These are phyloP conservation scores for Tupaia tana DNA, from an alignment of 2,113 vertebrate genomes.

Conservation along the genomic window DNA sequence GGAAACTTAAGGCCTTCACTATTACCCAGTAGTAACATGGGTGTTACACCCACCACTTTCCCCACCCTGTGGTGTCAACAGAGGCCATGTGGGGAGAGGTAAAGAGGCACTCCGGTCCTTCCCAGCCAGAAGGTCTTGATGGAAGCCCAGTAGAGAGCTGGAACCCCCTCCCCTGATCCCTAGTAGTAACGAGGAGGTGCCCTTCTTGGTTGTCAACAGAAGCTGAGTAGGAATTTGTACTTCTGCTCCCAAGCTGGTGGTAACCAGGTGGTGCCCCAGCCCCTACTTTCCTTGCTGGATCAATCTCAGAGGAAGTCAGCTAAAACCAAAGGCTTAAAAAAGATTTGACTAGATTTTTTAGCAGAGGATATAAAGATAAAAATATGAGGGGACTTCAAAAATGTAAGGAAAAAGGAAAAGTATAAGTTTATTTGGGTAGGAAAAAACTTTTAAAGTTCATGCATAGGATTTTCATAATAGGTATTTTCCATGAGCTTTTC, in stretches of 20 bases:
- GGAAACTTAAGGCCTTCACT: background rate
- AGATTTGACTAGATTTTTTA: background rate
- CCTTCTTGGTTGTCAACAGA: background rate
- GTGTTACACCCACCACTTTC: too few relatives aligned
- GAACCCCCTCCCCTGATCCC: background rate
- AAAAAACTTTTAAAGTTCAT: too few relatives aligned
- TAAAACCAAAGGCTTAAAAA: slow-evolving; percentile 8
- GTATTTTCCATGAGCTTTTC: too few relatives aligned
- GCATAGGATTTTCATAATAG: too few relatives aligned
- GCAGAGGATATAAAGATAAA: background rate
- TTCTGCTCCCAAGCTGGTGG: background rate
- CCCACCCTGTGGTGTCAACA: background rate
- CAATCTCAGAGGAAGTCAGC: background rate
- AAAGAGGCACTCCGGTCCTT: background rate
- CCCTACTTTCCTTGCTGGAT: background rate
- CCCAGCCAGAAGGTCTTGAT: background rate
- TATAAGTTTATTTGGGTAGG: too few relatives aligned
- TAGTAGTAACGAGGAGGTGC: background rate
- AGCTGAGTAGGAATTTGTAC: background rate
- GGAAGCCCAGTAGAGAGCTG: background rate
- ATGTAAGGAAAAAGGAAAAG: too few relatives aligned
- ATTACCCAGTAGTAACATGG: background rate
- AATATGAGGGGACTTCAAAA: background rate
- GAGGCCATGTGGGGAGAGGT: background rate
- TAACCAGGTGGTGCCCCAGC: background rate